phyloP scores from a whole-genome alignment of 2,797 vertebrate species.

The Cyclura pinguis region DNA sequence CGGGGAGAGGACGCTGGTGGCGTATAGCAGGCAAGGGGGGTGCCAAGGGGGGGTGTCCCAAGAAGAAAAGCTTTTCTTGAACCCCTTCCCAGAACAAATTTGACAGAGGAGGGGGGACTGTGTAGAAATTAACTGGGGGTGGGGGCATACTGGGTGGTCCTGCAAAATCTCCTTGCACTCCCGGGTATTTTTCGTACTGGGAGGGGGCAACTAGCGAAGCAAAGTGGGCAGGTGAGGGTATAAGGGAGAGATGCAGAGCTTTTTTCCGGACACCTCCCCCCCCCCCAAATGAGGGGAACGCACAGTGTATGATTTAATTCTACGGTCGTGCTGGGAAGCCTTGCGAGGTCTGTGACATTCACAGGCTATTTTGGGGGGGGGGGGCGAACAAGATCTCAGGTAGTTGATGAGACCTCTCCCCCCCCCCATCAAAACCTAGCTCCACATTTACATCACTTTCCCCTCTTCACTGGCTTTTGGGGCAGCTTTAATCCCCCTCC shows the following conservation, averaged over 20 bases:
- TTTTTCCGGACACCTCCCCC: neutral
- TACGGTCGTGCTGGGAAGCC: rapidly evolving
- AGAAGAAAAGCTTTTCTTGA: neutral
- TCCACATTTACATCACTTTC: neutral
- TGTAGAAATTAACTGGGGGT: too few relatives aligned
- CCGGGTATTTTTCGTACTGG: neutral
- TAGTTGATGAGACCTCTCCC: rapidly evolving
- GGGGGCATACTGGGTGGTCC: too few relatives aligned
- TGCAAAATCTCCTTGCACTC: neutral
- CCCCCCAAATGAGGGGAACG: neutral
- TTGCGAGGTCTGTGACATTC: neutral
- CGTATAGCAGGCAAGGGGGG: rapidly evolving
- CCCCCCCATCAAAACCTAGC: neutral
- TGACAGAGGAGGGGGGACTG: neutral
- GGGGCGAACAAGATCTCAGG: neutral
- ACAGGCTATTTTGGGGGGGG: neutral
- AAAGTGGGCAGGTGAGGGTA: too few relatives aligned
- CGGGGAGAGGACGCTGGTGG: neutral
- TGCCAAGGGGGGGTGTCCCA: rapidly evolving
- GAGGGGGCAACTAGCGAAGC: neutral
- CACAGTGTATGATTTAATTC: neutral
- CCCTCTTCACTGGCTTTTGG: neutral
- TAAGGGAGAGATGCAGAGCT: neutral
- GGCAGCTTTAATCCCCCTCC: neutral
- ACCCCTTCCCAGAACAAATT: too few relatives aligned